Evolutionary conservation across 2,113 vertebrate species (phyloP).

Genomic region (Hippocampus zosterae): DNA sequence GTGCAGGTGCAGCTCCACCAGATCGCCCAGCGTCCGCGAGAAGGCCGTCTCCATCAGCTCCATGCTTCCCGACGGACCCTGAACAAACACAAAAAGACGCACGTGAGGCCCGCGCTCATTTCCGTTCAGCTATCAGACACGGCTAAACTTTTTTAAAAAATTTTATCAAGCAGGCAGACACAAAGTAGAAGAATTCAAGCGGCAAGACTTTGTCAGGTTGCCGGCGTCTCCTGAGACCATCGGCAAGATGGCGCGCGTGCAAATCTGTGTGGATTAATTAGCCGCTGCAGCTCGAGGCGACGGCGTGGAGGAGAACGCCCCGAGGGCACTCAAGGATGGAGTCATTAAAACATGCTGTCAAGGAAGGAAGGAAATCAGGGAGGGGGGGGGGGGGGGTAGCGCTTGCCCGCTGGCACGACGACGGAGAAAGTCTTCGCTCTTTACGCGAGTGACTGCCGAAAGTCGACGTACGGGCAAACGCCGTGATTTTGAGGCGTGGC

Average conservation of each 20-base stretch:
- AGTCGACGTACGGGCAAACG: too few species aligned
- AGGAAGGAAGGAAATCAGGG: constrained; percentile 31
- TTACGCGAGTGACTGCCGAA: too few species aligned
- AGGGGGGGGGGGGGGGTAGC: constrained; percentile 34
- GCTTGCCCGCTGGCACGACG: background rate
- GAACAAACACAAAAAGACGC: constrained; percentile 15
- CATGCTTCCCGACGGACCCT: constrained; percentile 80
- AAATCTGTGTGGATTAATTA: constrained; percentile 72
- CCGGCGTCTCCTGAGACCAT: constrained; percentile 17
- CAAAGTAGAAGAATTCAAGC: background rate
- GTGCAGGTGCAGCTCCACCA: constrained; percentile 87
- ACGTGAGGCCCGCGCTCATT: background rate
- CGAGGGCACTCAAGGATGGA: constrained; percentile 58
- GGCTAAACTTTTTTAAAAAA: too few species aligned
- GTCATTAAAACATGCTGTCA: constrained; percentile 58
- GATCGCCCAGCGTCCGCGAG: constrained; percentile 78
- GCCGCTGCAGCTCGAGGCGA: constrained; percentile 61
- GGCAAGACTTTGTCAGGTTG: background rate
- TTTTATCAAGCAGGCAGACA: too few species aligned
- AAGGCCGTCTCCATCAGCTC: constrained; percentile 93
- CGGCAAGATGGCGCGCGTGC: constrained; percentile 7
- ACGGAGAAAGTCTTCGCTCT: background rate
- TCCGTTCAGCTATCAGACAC: too few species aligned
- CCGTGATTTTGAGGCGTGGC: too few species aligned
- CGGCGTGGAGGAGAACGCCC: constrained; percentile 59